Conservation (phyloP, 2,888 invertebrate species). For the Steinernema carpocapsae region DNA sequence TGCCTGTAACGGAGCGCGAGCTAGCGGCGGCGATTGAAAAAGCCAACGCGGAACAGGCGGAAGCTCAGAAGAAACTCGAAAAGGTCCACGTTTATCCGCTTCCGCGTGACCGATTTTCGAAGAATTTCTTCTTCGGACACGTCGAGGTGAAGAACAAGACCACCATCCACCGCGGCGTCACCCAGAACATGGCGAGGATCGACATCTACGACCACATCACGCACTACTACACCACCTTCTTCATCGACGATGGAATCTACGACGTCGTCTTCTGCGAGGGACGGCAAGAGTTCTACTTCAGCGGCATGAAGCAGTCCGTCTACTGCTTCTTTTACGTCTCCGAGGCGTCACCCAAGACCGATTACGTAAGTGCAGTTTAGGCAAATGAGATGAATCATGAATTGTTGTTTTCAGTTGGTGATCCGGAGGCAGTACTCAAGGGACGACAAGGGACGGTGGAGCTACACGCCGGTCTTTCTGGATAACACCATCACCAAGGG, state of each 20-base stretch:
- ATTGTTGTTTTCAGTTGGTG: slow-evolving; percentile 3
- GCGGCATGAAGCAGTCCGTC: slow-evolving; percentile 28
- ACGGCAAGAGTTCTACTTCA: slow-evolving; percentile 26
- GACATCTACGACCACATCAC: slow-evolving; percentile 19
- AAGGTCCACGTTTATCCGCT: slow-evolving; percentile 7
- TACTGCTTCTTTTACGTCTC: slow-evolving; percentile 24
- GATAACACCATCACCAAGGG: slow-evolving; percentile 18
- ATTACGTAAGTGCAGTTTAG: not conserved
- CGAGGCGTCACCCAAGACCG: not conserved
- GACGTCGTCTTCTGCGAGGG: slow-evolving; percentile 32
- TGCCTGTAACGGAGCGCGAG: too few relatives aligned
- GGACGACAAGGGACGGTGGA: not conserved
- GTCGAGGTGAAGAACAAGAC: not conserved
- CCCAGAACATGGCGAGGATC: not conserved
- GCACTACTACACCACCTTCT: not conserved
- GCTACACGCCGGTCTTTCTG: not conserved
- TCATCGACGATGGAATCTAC: slow-evolving; percentile 21
- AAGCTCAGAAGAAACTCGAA: not conserved
- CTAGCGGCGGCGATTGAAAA: too few relatives aligned
- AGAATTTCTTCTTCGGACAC: slow-evolving; percentile 17
- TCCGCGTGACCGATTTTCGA: slow-evolving; percentile 24
- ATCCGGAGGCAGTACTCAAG: slow-evolving; percentile 26
- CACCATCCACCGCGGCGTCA: not conserved
- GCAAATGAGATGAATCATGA: not conserved
- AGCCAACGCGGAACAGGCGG: not conserved